Evolutionary conservation across 2,797 vertebrate species (phyloP).

Genomic region (Phoeniculus purpureus): DNA sequence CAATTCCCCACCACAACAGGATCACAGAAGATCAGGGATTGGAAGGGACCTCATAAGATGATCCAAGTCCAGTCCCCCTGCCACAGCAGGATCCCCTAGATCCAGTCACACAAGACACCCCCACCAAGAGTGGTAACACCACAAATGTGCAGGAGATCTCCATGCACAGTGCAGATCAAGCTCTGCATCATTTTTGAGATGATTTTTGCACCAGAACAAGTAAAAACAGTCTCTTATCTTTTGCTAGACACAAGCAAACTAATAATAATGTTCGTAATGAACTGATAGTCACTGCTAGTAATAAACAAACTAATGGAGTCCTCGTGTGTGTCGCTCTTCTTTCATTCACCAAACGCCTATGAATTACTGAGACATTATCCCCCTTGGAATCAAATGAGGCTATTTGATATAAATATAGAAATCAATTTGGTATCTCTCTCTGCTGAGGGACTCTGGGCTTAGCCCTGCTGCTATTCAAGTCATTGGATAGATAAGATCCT

Average conservation of each 20-base stretch:
- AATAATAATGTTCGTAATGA: too few species aligned
- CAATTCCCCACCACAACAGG: too few species aligned
- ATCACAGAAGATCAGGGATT: too few species aligned
- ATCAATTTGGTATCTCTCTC: conserved; percentile 20
- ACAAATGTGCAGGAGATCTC: too few species aligned
- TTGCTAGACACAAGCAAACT: not conserved
- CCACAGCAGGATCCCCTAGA: too few species aligned
- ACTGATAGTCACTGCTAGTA: not conserved
- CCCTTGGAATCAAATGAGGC: conserved; percentile 32
- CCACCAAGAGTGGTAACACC: too few species aligned
- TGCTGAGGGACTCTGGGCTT: not conserved
- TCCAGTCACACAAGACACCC: too few species aligned
- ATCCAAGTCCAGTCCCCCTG: too few species aligned
- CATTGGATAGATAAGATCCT: too few species aligned
- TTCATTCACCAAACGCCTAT: not conserved
- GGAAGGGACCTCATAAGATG: too few species aligned
- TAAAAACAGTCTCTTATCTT: not conserved
- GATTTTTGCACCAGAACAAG: not conserved
- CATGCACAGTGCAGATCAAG: too few species aligned
- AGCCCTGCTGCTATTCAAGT: not conserved
- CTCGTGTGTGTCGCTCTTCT: not conserved
- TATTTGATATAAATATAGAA: conserved; percentile 40
- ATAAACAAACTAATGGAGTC: not conserved
- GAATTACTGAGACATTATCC: conserved; percentile 31
- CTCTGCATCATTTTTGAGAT: not conserved